Evolutionary conservation across 2,797 vertebrate genomes (phyloP).

Genomic region (Enteromius paludinosus): DNA sequence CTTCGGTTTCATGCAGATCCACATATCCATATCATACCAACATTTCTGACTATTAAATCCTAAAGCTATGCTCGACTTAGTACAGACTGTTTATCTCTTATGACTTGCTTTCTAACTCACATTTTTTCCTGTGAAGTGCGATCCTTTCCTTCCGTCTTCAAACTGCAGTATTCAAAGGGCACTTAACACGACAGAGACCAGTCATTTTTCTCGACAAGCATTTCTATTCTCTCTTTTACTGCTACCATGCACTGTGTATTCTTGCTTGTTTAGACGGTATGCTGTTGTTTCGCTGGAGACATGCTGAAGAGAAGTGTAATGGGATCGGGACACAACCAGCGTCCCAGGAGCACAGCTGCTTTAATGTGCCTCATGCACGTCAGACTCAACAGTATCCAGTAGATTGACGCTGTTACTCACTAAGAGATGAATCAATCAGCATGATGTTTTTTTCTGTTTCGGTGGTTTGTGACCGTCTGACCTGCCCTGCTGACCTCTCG

Average conservation of each 20-base stretch:
- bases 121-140: background rate
- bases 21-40: background rate
- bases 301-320: background rate
- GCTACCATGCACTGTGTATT: background rate
- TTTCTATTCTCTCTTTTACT: background rate
- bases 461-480: background rate
- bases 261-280: background rate
- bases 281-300: background rate
- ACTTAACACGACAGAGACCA: background rate
- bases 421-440: constrained; percentile 8
- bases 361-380: background rate
- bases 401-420: background rate
- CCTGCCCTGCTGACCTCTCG: constrained; percentile 41
- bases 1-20: background rate
- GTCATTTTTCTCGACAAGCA: background rate
- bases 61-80: too few species aligned
- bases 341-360: background rate
- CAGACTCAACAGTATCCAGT: background rate
- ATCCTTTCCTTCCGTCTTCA: background rate
- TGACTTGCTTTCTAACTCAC: background rate
- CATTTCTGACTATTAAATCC: background rate
- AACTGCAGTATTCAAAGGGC: background rate
- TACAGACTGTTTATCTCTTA: background rate
- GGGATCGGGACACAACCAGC: background rate
- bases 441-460: background rate